Conservation (phyloP, 2,113 vertebrate species). For the Phaetusa simplex region DNA sequence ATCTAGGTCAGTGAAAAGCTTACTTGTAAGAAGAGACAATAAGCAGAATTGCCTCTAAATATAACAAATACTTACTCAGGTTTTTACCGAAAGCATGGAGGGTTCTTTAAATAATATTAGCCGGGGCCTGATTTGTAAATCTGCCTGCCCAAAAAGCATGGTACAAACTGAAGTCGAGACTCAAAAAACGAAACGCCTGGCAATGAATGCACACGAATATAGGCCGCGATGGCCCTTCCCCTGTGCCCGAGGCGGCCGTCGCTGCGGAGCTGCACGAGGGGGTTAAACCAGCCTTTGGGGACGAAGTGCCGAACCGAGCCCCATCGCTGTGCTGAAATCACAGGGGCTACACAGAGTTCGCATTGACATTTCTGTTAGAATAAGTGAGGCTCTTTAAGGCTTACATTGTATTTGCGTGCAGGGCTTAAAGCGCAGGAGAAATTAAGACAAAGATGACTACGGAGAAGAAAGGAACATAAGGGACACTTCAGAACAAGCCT, state of each 20-base stretch:
- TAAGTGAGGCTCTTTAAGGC: background rate
- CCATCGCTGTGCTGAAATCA: background rate
- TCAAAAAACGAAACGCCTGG: background rate
- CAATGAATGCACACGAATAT: accelerated
- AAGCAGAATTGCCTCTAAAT: conserved; percentile 56
- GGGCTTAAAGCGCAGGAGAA: background rate
- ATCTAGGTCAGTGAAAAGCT: conserved; percentile 60
- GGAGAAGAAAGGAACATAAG: background rate
- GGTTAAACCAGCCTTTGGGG: background rate
- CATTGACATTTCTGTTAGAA: background rate
- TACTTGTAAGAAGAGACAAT: conserved; percentile 13
- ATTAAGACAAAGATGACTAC: background rate
- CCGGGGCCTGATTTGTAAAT: background rate
- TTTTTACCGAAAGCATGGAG: background rate
- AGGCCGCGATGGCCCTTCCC: accelerated
- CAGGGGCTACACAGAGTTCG: background rate
- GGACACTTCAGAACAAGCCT: background rate
- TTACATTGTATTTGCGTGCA: background rate
- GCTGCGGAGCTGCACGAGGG: accelerated
- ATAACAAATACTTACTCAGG: conserved; percentile 55
- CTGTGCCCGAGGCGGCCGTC: background rate
- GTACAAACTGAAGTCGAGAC: background rate
- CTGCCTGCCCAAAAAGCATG: background rate
- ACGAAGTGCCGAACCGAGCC: background rate
- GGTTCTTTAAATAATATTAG: background rate